phyloP scores from a whole-genome alignment of 1,140 invertebrate species.

The Goniozus legneri region DNA sequence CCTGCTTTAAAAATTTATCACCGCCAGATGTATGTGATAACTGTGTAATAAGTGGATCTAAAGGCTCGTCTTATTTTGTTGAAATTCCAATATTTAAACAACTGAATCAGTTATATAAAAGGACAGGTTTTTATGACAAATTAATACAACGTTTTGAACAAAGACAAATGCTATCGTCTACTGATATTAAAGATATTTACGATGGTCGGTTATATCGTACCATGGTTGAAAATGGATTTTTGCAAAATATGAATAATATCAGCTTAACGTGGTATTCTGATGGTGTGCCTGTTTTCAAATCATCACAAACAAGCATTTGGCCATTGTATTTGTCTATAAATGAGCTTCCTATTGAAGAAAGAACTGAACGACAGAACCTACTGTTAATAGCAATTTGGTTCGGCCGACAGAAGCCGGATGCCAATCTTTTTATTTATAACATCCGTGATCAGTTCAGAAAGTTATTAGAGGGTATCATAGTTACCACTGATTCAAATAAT shows the following conservation, averaged over 20 bases:
- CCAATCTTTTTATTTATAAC: conserved; percentile 12
- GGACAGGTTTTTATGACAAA: not conserved
- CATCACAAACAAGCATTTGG: conserved; percentile 35
- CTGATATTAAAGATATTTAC: not conserved
- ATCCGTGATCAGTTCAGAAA: conserved; percentile 14
- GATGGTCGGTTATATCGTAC: not conserved
- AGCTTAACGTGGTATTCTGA: conserved; percentile 32
- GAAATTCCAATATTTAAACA: not conserved
- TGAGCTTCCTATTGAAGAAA: conserved; percentile 28
- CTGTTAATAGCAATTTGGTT: conserved; percentile 25
- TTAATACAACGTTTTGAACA: not conserved
- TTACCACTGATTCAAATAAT: conserved; percentile 5
- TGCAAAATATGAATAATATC: conserved; percentile 23
- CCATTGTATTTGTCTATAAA: conserved; percentile 35
- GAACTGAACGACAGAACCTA: conserved; percentile 25
- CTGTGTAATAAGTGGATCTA: no score
- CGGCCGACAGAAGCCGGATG: conserved; percentile 18
- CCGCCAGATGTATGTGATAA: no score
- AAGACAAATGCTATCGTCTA: not conserved
- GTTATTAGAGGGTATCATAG: no score
- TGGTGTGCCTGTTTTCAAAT: conserved; percentile 38
- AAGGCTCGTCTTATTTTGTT: not conserved
- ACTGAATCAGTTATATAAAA: not conserved
- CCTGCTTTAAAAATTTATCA: no score
- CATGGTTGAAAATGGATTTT: conserved; percentile 13